phyloP scores from a whole-genome alignment of 2,888 invertebrate species.

The Deilephila elpenor region DNA sequence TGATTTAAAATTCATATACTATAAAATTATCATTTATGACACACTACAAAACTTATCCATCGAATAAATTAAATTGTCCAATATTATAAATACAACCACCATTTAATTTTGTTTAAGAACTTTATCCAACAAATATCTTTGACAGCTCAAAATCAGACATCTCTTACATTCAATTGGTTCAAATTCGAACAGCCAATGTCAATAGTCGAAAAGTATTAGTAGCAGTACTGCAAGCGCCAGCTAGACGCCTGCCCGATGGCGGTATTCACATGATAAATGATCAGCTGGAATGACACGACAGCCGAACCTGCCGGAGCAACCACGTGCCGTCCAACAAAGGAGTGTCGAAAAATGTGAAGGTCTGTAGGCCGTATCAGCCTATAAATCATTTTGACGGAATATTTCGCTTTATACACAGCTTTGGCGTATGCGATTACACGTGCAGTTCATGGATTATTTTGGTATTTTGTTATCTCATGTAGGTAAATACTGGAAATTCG shows the following conservation, averaged over 20 bases:
- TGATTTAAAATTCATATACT: not conserved
- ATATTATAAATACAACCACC: too few species aligned
- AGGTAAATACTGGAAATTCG: too few species aligned
- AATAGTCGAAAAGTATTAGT: constrained; percentile 6
- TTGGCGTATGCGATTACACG: constrained; percentile 45
- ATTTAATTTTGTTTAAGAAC: too few species aligned
- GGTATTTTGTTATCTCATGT: not conserved
- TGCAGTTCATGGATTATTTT: not conserved
- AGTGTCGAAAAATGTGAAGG: constrained; percentile 82
- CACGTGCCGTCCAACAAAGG: constrained; percentile 79
- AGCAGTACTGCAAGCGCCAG: constrained; percentile 70
- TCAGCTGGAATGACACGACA: constrained; percentile 77
- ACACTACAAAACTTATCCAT: not conserved
- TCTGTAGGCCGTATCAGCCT: constrained; percentile 80
- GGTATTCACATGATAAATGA: constrained; percentile 84
- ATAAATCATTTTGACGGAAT: constrained; percentile 80
- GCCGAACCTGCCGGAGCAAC: constrained; percentile 77
- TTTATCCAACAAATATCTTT: too few species aligned
- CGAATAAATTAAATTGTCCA: too few species aligned
- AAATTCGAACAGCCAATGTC: constrained; percentile 7
- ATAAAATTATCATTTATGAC: not conserved
- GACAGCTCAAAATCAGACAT: not conserved
- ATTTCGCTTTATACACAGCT: constrained; percentile 67
- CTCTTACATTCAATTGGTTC: not conserved
- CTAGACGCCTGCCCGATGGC: constrained; percentile 74